Base-by-base conservation (phyloP, 2,888 invertebrate species). In the Drosophila recens region DNA sequence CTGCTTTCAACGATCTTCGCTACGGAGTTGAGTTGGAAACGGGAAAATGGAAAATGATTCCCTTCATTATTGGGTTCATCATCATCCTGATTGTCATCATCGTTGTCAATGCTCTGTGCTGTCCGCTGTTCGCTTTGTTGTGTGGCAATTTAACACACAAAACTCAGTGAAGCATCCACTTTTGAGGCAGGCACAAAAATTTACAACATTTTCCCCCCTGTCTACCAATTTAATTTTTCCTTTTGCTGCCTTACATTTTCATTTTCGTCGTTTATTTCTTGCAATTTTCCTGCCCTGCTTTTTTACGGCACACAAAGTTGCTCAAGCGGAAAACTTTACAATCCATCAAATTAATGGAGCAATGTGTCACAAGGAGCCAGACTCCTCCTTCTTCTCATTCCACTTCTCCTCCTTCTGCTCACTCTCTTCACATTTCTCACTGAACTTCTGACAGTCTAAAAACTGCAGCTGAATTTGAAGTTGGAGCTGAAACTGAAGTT, bases 281-380 rank as follows among this genome's bases (percentile, higher is more conserved):
- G 63, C 83, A 74, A 59, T 75, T 49, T 83, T 80, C 67, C 57
- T 42, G 53, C 48, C 45, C 48, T 51, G 34, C 23, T 40, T 52
- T 56, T 72, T 56, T 72, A 61, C 62, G 15, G 64, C 54, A 67
- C 71, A 63, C 43, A 67, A 87, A 81, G 75, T 76, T 78, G 78
- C 53, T 87, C 80, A 80, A 89, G 86, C 88, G 67, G 67, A 87
- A 89, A 89, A 86, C 86, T 86, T 87, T 87, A 89, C 86, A 89
- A 86, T 86, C 86, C 90, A 89, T 86, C 86, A 86, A 86, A 87
- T 86, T 89, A 89, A 86, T 86, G 86, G 88, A 80, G 90, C 86
- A 86, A 86, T 86, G 88, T 86, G 88, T 89, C 90, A 80, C 88
- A 67, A 75, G 75, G 69, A 79, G 64, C 72, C 65, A 27, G 49